Conservation (phyloP, 2,888 invertebrate genomes). For the Eurytoma californica region DNA sequence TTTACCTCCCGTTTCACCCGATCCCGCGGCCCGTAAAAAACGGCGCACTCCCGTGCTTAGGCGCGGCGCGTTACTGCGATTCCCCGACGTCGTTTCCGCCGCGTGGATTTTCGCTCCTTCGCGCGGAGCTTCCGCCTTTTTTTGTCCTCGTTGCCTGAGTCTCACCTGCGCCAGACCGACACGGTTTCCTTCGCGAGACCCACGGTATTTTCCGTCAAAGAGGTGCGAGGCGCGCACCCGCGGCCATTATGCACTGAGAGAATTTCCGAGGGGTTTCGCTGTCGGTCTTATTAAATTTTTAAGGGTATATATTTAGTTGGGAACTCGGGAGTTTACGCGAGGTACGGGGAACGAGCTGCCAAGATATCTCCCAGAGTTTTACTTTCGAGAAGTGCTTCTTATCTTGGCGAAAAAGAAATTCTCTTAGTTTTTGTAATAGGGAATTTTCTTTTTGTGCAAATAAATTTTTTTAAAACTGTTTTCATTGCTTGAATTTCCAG, state of each 20-base stretch:
- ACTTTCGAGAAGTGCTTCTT: too few species aligned
- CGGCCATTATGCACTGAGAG: conserved; percentile 40
- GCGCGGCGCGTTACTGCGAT: conserved; percentile 14
- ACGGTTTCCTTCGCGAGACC: background rate
- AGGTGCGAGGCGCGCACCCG: conserved; percentile 4
- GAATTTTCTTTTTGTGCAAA: too few species aligned
- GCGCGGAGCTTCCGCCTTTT: background rate
- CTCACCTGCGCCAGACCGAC: background rate
- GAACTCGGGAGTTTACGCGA: background rate
- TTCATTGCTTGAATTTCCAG: too few species aligned
- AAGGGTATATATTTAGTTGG: background rate
- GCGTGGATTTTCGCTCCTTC: conserved; percentile 18
- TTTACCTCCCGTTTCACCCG: conserved; percentile 3
- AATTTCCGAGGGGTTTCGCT: conserved; percentile 37
- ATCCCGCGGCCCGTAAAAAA: conserved; percentile 20
- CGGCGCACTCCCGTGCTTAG: conserved; percentile 11
- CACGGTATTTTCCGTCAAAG: background rate
- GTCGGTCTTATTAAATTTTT: conserved; percentile 42
- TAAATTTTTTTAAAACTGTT: too few species aligned
- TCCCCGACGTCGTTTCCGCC: background rate
- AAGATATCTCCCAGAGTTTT: too few species aligned
- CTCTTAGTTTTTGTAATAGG: too few species aligned
- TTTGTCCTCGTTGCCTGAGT: background rate
- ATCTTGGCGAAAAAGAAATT: too few species aligned
- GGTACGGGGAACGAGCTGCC: too few species aligned